Percentiles rank a stretch among this genome's conserved stretches.
Conservation (phyloP, 1,140 invertebrate genomes). For the Hycleus phaleratus region DNA sequence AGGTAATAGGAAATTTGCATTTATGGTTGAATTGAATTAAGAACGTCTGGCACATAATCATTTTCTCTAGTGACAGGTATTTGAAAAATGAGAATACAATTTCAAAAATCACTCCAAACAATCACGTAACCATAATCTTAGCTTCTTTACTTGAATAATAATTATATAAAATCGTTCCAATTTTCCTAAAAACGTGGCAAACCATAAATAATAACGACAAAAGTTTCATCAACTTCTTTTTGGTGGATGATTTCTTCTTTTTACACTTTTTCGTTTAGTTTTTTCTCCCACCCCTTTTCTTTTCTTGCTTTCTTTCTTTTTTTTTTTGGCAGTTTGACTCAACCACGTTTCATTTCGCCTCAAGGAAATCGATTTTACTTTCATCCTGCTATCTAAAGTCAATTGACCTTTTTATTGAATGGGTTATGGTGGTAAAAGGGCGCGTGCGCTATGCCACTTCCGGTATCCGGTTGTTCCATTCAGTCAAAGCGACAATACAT, state of each 20-base stretch:
- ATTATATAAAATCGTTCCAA: slow-evolving; percentile 9
- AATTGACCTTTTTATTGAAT: slow-evolving; percentile 29
- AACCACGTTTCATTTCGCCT: slow-evolving; percentile 21
- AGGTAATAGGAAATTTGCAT: slow-evolving; percentile 9
- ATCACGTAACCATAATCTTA: slow-evolving; percentile 11
- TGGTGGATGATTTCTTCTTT: too few relatives aligned
- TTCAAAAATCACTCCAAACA: slow-evolving; percentile 11
- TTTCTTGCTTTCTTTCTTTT: background rate
- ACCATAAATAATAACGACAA: slow-evolving; percentile 15
- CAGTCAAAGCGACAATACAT: slow-evolving; percentile 8
- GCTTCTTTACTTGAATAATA: slow-evolving; percentile 11
- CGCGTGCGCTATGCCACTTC: slow-evolving; percentile 15
- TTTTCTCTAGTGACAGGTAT: slow-evolving; percentile 6
- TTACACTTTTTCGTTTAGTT: too few relatives aligned
- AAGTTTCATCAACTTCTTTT: slow-evolving; percentile 12
- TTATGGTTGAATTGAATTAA: background rate
- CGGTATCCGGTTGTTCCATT: slow-evolving; percentile 15
- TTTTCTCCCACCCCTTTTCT: too few relatives aligned
- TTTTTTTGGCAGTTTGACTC: slow-evolving; percentile 8
- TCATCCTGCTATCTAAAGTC: slow-evolving; percentile 24
- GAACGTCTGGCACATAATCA: slow-evolving; percentile 5
- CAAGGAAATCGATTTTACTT: slow-evolving; percentile 25
- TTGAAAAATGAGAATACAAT: slow-evolving; percentile 15
- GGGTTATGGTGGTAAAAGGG: slow-evolving; percentile 15
- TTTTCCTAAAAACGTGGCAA: slow-evolving; percentile 5